phyloP scores from a whole-genome alignment of 2,888 invertebrate genomes.

The Imbricaverruca yamaguchii region DNA sequence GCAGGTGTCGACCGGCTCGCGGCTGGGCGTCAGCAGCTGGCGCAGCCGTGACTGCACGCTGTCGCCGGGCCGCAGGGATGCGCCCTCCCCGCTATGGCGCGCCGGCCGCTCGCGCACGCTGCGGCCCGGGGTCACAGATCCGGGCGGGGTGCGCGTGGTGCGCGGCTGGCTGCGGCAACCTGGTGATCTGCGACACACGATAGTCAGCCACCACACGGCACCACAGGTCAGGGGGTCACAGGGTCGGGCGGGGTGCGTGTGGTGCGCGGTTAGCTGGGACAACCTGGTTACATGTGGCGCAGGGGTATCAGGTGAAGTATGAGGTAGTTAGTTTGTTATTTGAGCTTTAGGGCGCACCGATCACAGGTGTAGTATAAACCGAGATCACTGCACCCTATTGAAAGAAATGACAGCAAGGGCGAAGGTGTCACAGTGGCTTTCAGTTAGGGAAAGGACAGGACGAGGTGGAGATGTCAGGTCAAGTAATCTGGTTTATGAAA shows the following conservation, averaged over 20 bases:
- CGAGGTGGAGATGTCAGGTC: too few relatives aligned
- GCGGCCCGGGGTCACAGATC: constrained; percentile 26
- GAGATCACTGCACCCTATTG: too few relatives aligned
- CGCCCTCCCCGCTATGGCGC: constrained; percentile 27
- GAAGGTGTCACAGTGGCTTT: too few relatives aligned
- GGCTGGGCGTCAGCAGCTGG: constrained; percentile 52
- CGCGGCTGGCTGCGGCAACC: constrained; percentile 22
- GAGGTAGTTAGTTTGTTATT: too few relatives aligned
- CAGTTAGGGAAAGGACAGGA: too few relatives aligned
- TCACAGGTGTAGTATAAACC: too few relatives aligned
- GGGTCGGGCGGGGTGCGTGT: background rate
- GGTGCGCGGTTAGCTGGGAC: constrained; percentile 8
- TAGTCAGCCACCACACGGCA: background rate
- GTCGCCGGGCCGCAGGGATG: constrained; percentile 48
- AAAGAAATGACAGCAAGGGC: too few relatives aligned
- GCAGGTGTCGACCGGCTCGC: constrained; percentile 59
- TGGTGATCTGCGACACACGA: constrained; percentile 22
- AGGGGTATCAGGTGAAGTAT: background rate
- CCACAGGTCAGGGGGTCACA: constrained; percentile 23
- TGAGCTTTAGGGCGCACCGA: too few relatives aligned
- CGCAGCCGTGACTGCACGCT: constrained; percentile 69
- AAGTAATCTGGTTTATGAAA: too few relatives aligned
- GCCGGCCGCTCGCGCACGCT: constrained; percentile 27
- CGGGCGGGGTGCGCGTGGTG: constrained; percentile 14
- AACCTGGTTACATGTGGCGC: constrained; percentile 22